Conservation (phyloP, 2,797 vertebrate species). For the Cossypha polioptera region DNA sequence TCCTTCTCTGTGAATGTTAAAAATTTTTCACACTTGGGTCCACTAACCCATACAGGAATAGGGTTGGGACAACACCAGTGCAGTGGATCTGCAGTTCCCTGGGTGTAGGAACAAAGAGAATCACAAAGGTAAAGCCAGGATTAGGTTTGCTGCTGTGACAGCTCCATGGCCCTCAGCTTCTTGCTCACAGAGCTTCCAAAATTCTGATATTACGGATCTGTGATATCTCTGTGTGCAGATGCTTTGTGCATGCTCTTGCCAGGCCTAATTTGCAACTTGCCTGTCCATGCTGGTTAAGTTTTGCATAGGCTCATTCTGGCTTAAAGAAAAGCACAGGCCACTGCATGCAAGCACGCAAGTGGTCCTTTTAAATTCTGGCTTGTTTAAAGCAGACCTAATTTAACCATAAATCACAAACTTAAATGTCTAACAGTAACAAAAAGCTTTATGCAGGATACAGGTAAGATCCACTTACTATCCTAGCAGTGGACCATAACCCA, state of each 20-base stretch:
- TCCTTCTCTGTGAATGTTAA: neutral
- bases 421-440: neutral
- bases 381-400: neutral
- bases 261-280: neutral
- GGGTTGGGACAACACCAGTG: neutral
- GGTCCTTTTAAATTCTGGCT: neutral
- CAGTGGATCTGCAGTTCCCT: neutral
- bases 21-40: neutral
- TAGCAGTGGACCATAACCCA: neutral
- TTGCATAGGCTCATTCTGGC: neutral
- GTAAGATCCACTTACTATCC: neutral
- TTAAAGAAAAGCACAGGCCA: slow-evolving; percentile 2
- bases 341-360: neutral
- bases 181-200: neutral
- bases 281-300: neutral
- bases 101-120: neutral
- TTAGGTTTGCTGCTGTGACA: neutral
- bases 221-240: neutral
- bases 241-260: neutral
- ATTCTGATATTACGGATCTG: neutral
- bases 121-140: neutral
- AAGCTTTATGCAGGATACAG: neutral
- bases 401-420: neutral
- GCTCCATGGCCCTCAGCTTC: neutral
- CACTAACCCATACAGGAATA: neutral